Evolutionary conservation across 2,113 vertebrate species (phyloP), one percentile per base, ranked within the genome.

Genomic region (Regulus satrapa): DNA sequence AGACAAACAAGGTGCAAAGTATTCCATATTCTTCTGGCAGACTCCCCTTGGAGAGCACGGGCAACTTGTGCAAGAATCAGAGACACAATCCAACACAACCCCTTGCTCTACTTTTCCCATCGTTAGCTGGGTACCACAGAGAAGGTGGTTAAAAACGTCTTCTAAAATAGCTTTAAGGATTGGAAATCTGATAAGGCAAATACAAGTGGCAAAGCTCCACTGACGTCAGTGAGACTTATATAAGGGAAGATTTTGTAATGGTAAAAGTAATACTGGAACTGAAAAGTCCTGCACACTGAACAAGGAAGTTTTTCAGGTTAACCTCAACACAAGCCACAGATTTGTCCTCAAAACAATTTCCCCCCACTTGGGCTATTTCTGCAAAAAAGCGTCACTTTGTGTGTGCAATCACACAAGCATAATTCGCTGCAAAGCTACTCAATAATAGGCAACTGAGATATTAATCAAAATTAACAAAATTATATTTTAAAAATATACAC

Each of bases 111-210:
- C 34, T 83, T 87, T 79, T 32, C 40, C 71, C 91, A 95, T 49
- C 81, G 11, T 51, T 52, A 88, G 49, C 74, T 69, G 62, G 62
- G 88, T 45, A 88, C 85, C 18, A 3, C 58, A 76, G 85, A 66
- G 71, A 92, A 52, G 3, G 21, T 28, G 71, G 93, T 76, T 85
- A n/a, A 95, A 95, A 94, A 93, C 1, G 54, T 91, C 74, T 83
- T 91, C 93, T 73, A 58, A 91, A 97, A 96, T 85, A 95, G 94
- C 87, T 92, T 89, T 96, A 92, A 89, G 94, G 94, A 96, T 49
- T 95, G 95, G 94, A 96, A 96, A 97, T 91, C 96, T 95, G 93
- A 95, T 95, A 96, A 95, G 87, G 91, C 89, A 95, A 96, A 95
- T 89, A 76, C 89, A 92, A 94, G 91, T 80, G 78, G 94, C 81